These are phyloP conservation scores for Morelia viridis DNA, from an alignment of 2,797 vertebrate genomes.

Conservation along the genomic window DNA sequence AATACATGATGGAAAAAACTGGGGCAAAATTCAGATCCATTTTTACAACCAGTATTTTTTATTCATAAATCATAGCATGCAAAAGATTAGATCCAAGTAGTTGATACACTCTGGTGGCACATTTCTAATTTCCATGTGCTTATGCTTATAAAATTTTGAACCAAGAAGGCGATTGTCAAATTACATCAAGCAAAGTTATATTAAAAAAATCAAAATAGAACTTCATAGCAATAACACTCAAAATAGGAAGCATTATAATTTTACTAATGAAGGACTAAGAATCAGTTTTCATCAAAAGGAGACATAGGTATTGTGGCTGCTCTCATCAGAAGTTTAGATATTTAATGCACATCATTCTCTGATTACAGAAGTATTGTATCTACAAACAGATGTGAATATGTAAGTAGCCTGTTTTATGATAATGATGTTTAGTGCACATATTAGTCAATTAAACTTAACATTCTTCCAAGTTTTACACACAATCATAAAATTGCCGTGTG, in stretches of 20 bases:
- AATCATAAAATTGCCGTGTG: not conserved
- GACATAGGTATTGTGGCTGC: not conserved
- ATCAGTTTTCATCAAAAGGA: conserved; percentile 5
- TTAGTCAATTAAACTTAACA: not conserved
- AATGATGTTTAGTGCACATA: not conserved
- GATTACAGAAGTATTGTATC: not conserved
- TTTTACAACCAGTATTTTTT: conserved; percentile 39
- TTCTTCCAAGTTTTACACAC: not conserved
- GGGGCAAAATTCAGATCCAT: conserved; percentile 3
- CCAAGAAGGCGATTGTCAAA: conserved; percentile 36
- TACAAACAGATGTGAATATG: conserved; percentile 11
- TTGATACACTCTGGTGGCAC: conserved; percentile 27
- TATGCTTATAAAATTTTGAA: conserved; percentile 29
- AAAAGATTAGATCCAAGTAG: conserved; percentile 17
- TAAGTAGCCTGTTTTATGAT: not conserved
- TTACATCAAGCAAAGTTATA: conserved; percentile 24
- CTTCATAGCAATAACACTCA: conserved; percentile 14
- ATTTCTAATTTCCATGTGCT: conserved; percentile 16
- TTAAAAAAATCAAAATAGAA: not conserved
- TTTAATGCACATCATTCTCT: conserved; percentile 3
- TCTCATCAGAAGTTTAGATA: not conserved
- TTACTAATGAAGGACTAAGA: conserved; percentile 2
- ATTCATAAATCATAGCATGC: conserved; percentile 36
- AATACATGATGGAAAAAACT: not conserved
- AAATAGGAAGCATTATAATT: conserved; percentile 1